phyloP scores from a whole-genome alignment of 2,113 vertebrate species.

The Eonycteris spelaea region DNA sequence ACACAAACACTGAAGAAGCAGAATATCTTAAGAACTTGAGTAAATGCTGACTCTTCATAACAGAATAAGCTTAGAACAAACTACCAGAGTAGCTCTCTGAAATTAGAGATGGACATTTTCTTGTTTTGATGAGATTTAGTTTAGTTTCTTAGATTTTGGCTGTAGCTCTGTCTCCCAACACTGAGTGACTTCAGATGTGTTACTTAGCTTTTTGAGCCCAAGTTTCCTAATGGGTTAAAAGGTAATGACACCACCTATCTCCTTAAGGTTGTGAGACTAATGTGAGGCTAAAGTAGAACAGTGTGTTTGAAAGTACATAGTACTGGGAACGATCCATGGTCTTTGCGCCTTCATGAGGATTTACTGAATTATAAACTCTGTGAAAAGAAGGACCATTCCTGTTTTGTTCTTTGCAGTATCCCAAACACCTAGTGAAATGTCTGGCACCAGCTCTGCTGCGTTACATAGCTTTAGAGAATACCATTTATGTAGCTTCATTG shows the following conservation, averaged over 20 bases:
- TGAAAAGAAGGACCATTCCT: neutral
- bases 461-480: neutral
- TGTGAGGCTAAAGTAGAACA: neutral
- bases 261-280: neutral
- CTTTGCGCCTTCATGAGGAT: neutral
- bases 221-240: constrained; percentile 39
- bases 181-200: neutral
- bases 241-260: neutral
- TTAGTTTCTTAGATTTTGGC: neutral
- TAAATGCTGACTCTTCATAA: neutral
- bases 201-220: neutral
- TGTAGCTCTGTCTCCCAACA: neutral
- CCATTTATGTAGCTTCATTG: neutral
- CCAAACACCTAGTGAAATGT: neutral
- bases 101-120: neutral
- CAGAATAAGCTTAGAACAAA: neutral
- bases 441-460: neutral
- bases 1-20: neutral
- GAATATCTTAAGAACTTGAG: constrained; percentile 1
- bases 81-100: neutral
- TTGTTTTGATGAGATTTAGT: constrained; percentile 29
- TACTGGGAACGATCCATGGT: neutral
- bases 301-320: neutral
- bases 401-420: neutral
- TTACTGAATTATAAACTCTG: neutral